phyloP scores from a whole-genome alignment of 2,797 vertebrate species.

The Hyperoplus immaculatus region DNA sequence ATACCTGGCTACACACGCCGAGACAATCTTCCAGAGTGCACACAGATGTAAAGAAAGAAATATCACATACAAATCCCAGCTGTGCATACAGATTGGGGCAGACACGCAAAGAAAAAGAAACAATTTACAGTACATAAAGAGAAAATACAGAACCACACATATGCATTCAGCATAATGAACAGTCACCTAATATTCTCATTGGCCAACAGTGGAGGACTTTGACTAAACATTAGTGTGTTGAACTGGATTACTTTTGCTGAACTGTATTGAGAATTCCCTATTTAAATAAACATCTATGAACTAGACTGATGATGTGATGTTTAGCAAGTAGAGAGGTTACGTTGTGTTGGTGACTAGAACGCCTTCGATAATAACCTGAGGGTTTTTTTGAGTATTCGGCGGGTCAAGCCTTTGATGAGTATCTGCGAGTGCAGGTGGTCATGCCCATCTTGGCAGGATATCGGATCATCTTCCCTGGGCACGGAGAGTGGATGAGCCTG shows the following conservation, averaged over 20 bases:
- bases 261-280: neutral
- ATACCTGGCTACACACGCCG: neutral
- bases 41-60: neutral
- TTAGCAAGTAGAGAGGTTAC: neutral
- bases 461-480: conserved; percentile 48
- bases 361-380: neutral
- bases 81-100: conserved; percentile 21
- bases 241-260: neutral
- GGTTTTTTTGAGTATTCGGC: neutral
- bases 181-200: neutral
- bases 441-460: conserved; percentile 37
- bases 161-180: neutral
- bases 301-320: neutral
- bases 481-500: conserved; percentile 38
- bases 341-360: neutral
- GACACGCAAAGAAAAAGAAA: neutral
- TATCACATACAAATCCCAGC: conserved; percentile 21
- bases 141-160: neutral
- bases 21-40: conserved; percentile 11
- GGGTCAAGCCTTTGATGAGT: conserved; percentile 21
- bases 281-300: neutral
- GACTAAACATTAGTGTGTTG: neutral
- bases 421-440: conserved; percentile 51
- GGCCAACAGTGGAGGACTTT: neutral
- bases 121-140: neutral